These are phyloP conservation scores for Tenualosa ilisha DNA, from an alignment of 2,797 vertebrate genomes.

Conservation along the genomic window DNA sequence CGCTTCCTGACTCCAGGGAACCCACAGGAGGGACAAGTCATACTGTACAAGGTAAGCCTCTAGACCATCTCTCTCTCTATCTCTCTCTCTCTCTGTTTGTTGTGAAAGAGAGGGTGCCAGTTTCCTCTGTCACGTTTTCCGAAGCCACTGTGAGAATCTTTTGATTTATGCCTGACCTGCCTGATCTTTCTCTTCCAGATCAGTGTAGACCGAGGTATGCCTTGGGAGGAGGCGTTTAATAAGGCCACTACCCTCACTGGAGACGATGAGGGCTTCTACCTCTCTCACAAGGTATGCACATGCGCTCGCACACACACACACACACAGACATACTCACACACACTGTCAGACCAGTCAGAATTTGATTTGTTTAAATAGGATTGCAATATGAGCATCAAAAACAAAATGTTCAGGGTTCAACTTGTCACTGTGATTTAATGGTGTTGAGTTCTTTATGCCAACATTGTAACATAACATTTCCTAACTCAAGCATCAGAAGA, in stretches of 20 bases:
- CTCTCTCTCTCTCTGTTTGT: neutral
- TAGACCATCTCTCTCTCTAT: neutral
- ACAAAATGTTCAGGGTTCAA: neutral
- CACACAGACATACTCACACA: no score
- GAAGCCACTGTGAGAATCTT: neutral
- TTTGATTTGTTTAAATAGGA: no score
- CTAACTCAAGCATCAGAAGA: neutral
- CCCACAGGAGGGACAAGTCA: slow-evolving; percentile 94
- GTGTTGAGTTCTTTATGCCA: no score
- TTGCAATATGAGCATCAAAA: no score
- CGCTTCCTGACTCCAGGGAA: slow-evolving; percentile 90
- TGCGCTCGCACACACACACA: neutral
- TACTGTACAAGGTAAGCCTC: slow-evolving; percentile 88
- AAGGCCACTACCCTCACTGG: slow-evolving; percentile 80
- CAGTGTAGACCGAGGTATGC: slow-evolving; percentile 95
- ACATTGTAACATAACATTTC: no score
- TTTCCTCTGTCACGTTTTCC: neutral
- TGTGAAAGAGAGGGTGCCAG: neutral
- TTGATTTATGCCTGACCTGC: neutral
- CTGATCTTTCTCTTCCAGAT: slow-evolving; percentile 73
- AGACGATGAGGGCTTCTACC: slow-evolving; percentile 88
- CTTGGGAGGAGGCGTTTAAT: slow-evolving; percentile 87
- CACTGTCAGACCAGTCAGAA: no score
- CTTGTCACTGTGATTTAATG: no score
- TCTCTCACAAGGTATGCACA: slow-evolving; percentile 85